phyloP scores from a whole-genome alignment of 2,888 invertebrate species.

The Druceiella hillmani region DNA sequence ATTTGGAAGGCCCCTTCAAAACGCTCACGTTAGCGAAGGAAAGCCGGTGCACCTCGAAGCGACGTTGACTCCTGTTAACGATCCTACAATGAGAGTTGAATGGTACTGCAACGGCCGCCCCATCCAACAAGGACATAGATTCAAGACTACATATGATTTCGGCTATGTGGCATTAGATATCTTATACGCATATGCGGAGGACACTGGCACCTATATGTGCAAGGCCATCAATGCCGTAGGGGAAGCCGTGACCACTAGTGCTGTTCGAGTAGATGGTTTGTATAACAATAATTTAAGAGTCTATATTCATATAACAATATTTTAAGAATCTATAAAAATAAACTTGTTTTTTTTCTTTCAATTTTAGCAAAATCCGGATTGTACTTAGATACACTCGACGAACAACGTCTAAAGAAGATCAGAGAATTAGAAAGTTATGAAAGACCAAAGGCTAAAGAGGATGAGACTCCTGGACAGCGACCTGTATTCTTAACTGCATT shows the following conservation, averaged over 20 bases:
- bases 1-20: slow-evolving; percentile 83
- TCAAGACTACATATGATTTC: slow-evolving; percentile 95
- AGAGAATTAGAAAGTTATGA: slow-evolving; percentile 78
- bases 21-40: slow-evolving; percentile 81
- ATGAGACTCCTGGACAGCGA: slow-evolving; percentile 71
- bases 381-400: slow-evolving; percentile 85
- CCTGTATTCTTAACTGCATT: slow-evolving; percentile 91
- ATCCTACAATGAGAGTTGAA: slow-evolving; percentile 97
- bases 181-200: slow-evolving; percentile 93
- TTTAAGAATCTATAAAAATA: too few species aligned
- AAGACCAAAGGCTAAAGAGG: slow-evolving; percentile 68
- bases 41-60: slow-evolving; percentile 88
- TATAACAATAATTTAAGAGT: slow-evolving; percentile 15
- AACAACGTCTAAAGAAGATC: slow-evolving; percentile 84
- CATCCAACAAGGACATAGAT: slow-evolving; percentile 89
- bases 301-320: background rate
- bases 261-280: slow-evolving; percentile 80
- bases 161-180: slow-evolving; percentile 97
- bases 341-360: too few species aligned
- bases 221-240: slow-evolving; percentile 92
- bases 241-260: slow-evolving; percentile 90
- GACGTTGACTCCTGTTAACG: slow-evolving; percentile 93
- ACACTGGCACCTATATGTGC: slow-evolving; percentile 95
- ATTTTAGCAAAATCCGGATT: slow-evolving; percentile 73
- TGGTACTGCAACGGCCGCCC: slow-evolving; percentile 97